Evolutionary conservation across 2,113 vertebrate genomes (phyloP), one percentile per base, ranked within the genome.

Genomic region (Neogobius melanostomus): DNA sequence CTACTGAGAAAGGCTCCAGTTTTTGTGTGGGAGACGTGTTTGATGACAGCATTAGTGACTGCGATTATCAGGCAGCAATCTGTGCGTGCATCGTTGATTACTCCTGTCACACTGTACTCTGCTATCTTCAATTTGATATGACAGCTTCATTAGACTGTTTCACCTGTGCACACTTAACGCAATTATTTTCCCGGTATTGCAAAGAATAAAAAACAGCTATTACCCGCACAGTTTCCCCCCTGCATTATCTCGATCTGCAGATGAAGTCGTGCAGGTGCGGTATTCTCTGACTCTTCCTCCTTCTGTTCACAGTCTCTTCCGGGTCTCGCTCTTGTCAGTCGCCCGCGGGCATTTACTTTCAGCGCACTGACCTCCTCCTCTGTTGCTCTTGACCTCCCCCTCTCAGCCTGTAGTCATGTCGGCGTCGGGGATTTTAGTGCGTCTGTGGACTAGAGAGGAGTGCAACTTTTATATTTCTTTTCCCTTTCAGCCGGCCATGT

Each of bases 331-430:
- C 64, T 68, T 16, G 69, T 74, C 75, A 71, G 74, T 66, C 57
- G 84, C 88, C 77, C 9, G 0, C 57, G 83, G 88, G 72, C 53
- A 48, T 81, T 77, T 79, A 4, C 56, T 69, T 75, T 74, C 75
- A 76, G 48, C 52, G 74, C 6, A 4, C 69, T 74, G 75, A 68
- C 66, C 60, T 77, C 71, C 71, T 75, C 66, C 43, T 71, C 36
- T 70, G 59, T 59, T 12, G 47, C 69, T 57, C 62, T 77, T 76
- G 67, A 78, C 74, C 69, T 47, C 64, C 15, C 14, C 61, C 21
- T 71, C 56, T 42, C 42, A 14, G 21, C 14, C 53, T 56, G 53
- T 56, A 28, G 28, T 62, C 36, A 72, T 49, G 42, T 8, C 8
- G 6, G 14, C 53, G 49, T 46, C 16, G 11, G 61, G 46, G 28